Percentiles rank a stretch among this genome's conserved stretches.
phyloP scores from a whole-genome alignment of 2,113 vertebrate genomes.

The Columba livia region DNA sequence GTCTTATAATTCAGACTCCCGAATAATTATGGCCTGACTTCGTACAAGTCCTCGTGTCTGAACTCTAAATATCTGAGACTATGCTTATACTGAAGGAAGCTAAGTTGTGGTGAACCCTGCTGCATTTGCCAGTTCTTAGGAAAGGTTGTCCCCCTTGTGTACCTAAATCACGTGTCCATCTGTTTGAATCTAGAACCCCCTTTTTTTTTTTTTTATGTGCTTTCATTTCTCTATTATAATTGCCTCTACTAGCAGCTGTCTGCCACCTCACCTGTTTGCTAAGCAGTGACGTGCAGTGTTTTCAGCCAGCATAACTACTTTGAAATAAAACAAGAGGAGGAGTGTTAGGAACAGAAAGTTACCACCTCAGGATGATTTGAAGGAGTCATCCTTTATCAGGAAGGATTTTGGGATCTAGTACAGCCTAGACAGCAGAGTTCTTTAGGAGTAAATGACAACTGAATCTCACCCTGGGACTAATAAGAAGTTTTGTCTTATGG shows the following conservation, averaged over 20 bases:
- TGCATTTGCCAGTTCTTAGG: neutral
- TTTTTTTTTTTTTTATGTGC: neutral
- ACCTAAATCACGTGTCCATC: neutral
- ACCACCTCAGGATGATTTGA: neutral
- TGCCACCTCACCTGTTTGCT: neutral
- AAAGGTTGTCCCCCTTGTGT: neutral
- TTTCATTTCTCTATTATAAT: neutral
- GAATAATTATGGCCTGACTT: neutral
- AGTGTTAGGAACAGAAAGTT: neutral
- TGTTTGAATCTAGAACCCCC: neutral
- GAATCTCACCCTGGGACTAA: neutral
- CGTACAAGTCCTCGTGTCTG: neutral
- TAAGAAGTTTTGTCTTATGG: neutral
- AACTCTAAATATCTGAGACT: neutral
- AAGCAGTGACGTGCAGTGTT: neutral
- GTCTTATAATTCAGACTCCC: neutral
- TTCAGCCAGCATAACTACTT: neutral
- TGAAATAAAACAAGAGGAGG: neutral
- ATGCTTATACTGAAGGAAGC: neutral
- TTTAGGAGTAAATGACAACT: neutral
- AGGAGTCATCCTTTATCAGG: neutral
- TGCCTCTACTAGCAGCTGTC: neutral
- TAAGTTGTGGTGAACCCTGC: neutral
- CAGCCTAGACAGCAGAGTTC: neutral
- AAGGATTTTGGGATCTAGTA: neutral